Conservation (phyloP, 2,113 vertebrate species). For the Hypanus sabinus region DNA sequence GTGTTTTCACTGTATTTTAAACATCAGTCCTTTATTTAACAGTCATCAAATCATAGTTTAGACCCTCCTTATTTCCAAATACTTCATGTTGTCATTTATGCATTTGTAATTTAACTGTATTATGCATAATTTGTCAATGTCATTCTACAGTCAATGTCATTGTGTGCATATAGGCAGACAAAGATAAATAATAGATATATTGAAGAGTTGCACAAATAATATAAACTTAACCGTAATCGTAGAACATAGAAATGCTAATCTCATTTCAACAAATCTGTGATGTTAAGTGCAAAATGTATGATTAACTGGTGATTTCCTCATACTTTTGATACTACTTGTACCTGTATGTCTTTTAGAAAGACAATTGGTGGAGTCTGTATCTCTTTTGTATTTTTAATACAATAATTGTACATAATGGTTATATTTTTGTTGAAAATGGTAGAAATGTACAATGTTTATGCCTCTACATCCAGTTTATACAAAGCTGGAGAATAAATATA, state of each 20-base stretch:
- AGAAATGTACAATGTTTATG: conserved; percentile 99
- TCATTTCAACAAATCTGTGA: conserved; percentile 80
- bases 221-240: conserved; percentile 88
- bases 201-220: conserved; percentile 87
- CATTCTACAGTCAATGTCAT: conserved; percentile 75
- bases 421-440: conserved; percentile 99
- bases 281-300: conserved; percentile 96
- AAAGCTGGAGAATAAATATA: conserved; percentile 96
- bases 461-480: conserved; percentile 98
- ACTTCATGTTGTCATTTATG: conserved; percentile 75
- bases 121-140: conserved; percentile 82
- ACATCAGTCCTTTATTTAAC: conserved; percentile 81
- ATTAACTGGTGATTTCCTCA: conserved; percentile 96
- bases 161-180: conserved; percentile 82
- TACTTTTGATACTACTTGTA: conserved; percentile 96
- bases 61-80: conserved; percentile 63
- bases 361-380: conserved; percentile 98
- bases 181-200: conserved; percentile 62
- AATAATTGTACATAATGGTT: conserved; percentile 99
- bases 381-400: conserved; percentile 99
- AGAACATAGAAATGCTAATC: conserved; percentile 95
- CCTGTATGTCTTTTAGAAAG: conserved; percentile 99
- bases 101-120: conserved; percentile 90
- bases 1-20: conserved; percentile 92
- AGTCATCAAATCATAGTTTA: conserved; percentile 62